Conservation (phyloP, 2,797 vertebrate species). For the Aselliscus stoliczkanus region DNA sequence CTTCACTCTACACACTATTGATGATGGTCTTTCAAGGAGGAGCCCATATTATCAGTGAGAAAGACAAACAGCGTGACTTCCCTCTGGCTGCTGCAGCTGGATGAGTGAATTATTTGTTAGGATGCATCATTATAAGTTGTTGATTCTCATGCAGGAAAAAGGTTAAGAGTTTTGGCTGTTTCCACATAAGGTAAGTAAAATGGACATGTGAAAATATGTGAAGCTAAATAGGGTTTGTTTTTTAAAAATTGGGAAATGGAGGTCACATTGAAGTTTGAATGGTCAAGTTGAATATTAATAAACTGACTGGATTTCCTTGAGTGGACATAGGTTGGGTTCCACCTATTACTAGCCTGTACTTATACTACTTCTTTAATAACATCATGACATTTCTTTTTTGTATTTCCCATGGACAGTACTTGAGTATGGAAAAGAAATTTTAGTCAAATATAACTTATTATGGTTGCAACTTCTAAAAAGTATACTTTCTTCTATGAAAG, state of each 20-base stretch:
- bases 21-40: conserved; percentile 4
- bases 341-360: background rate
- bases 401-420: background rate
- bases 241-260: background rate
- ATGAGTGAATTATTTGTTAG: conserved; percentile 27
- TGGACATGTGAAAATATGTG: background rate
- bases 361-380: background rate
- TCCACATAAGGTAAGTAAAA: background rate
- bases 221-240: background rate
- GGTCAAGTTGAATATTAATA: background rate
- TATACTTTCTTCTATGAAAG: fast-evolving
- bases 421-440: background rate
- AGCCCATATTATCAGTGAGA: conserved; percentile 16
- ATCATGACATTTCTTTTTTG: background rate
- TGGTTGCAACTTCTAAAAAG: background rate
- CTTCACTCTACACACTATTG: conserved; percentile 10
- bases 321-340: background rate
- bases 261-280: background rate
- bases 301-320: background rate
- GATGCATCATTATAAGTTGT: background rate
- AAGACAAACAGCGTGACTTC: conserved; percentile 24
- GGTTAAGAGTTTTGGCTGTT: background rate
- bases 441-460: background rate
- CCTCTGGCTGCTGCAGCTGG: background rate
- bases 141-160: background rate